phyloP scores from a whole-genome alignment of 1,140 invertebrate species.

The Drosophila leontia region DNA sequence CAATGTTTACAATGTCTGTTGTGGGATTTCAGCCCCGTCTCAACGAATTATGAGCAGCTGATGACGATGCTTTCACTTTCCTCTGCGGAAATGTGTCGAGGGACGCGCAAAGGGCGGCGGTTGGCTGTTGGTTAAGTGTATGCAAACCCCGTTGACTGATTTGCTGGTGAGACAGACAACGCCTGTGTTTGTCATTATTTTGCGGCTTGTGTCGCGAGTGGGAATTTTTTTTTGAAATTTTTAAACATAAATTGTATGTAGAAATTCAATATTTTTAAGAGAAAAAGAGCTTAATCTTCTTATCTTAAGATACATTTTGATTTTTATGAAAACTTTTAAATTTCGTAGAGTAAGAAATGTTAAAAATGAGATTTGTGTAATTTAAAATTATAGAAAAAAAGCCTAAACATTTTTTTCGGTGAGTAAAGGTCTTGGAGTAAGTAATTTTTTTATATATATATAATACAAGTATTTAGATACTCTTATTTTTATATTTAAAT shows the following conservation, averaged over 20 bases:
- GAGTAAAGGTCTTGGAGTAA: too few relatives aligned
- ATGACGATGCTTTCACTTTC: slow-evolving; percentile 76
- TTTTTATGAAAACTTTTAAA: background rate
- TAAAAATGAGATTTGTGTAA: background rate
- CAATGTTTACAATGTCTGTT: slow-evolving; percentile 61
- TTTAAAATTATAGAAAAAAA: background rate
- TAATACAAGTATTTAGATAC: too few relatives aligned
- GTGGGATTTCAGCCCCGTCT: slow-evolving; percentile 29
- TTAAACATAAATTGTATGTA: background rate
- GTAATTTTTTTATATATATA: too few relatives aligned
- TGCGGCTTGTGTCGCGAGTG: background rate
- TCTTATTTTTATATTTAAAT: background rate
- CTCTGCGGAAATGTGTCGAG: slow-evolving; percentile 54
- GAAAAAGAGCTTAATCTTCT: background rate
- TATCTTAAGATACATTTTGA: background rate
- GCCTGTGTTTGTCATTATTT: slow-evolving; percentile 35
- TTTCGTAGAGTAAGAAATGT: background rate
- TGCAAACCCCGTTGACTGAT: slow-evolving; percentile 44
- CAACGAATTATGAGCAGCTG: slow-evolving; percentile 48
- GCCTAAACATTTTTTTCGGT: background rate
- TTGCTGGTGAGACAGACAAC: slow-evolving; percentile 41
- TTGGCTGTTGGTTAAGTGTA: slow-evolving; percentile 21
- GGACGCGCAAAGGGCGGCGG: slow-evolving; percentile 18
- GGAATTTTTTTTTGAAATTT: background rate
- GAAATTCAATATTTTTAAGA: background rate